Conservation (phyloP, 2,888 invertebrate genomes). For the Ischnus inquisitorius region DNA sequence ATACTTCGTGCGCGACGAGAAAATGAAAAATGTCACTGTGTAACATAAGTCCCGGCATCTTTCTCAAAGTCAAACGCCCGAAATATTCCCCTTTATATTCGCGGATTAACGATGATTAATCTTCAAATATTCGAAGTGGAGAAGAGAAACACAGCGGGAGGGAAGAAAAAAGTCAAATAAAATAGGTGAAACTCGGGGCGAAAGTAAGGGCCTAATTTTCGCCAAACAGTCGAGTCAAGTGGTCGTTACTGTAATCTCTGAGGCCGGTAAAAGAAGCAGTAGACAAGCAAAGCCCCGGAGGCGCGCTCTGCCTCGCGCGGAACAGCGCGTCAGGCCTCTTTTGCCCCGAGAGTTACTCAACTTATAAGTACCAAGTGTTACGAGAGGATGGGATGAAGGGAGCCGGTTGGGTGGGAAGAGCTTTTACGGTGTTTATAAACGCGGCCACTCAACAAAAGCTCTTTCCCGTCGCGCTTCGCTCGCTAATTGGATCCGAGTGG, state of each 20-base stretch:
- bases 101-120: neutral
- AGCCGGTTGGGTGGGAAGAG: too few relatives aligned
- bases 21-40: neutral
- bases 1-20: too few relatives aligned
- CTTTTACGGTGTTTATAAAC: slow-evolving; percentile 55
- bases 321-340: slow-evolving; percentile 34
- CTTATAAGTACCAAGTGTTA: slow-evolving; percentile 44
- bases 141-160: slow-evolving; percentile 1
- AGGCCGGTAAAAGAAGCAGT: slow-evolving; percentile 20
- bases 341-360: slow-evolving; percentile 32
- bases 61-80: too few relatives aligned
- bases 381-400: neutral
- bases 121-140: slow-evolving; percentile 2
- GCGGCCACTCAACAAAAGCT: slow-evolving; percentile 32
- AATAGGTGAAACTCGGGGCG: neutral
- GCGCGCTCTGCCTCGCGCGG: neutral
- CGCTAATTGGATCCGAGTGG: slow-evolving; percentile 53
- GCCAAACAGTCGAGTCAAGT: slow-evolving; percentile 43
- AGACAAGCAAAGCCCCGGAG: slow-evolving; percentile 7
- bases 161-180: slow-evolving; percentile 7
- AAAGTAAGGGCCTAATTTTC: slow-evolving; percentile 34
- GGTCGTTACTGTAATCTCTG: slow-evolving; percentile 54
- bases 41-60: too few relatives aligned
- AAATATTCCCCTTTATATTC: neutral
- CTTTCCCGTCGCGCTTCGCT: slow-evolving; percentile 27